Conservation (phyloP, 2,797 vertebrate species). For the Scolopax rusticola region DNA sequence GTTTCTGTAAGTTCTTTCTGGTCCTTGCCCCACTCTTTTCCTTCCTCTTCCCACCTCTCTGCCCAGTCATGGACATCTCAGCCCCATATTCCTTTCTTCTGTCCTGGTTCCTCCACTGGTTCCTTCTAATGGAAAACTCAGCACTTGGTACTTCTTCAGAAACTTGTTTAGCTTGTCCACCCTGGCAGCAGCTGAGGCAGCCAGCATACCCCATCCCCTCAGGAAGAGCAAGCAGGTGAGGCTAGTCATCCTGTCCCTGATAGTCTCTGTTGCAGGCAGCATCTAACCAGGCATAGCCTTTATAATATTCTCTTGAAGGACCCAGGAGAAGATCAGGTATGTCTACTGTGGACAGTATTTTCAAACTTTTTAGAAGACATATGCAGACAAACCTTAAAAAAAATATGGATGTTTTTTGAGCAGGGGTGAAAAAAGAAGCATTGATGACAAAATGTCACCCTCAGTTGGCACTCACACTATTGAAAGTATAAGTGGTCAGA, state of each 20-base stretch:
- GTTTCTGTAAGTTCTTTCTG: background rate
- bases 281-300: background rate
- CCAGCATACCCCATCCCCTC: fast-evolving
- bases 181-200: background rate
- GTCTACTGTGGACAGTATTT: background rate
- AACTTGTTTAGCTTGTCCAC: background rate
- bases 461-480: background rate
- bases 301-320: background rate
- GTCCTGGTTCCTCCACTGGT: background rate
- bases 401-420: background rate
- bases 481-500: background rate
- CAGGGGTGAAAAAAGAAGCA: background rate
- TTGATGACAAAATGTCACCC: background rate
- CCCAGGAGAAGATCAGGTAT: background rate
- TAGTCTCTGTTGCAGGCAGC: background rate
- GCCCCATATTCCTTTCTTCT: background rate
- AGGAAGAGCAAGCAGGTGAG: background rate
- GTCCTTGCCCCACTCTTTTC: background rate
- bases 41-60: background rate
- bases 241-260: background rate
- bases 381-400: background rate
- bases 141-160: background rate
- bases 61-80: background rate
- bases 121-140: background rate
- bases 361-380: background rate